Evolutionary conservation across 2,113 vertebrate species (phyloP), one percentile per base, ranked within the genome.

Genomic region (Anhinga anhinga): DNA sequence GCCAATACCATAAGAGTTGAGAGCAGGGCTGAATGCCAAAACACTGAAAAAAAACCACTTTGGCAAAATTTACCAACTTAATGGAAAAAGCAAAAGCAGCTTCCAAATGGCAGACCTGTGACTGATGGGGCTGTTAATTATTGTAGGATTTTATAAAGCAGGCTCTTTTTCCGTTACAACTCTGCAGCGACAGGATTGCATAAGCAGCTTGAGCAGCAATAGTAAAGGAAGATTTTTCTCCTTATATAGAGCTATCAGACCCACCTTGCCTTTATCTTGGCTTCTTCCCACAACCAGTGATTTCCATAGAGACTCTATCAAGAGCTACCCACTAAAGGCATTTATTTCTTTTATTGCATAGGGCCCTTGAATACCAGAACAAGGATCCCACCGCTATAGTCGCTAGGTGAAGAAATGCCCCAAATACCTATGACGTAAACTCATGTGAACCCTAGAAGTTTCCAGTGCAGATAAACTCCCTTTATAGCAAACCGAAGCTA

Each of bases 81-180:
- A 96, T 97, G 97, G 97, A 98, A 98, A 98, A 97, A 94, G 92
- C 93, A 93, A 97, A 92, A 83, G 79, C 30, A 29, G 92, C 89
- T 97, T 96, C 93, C 92, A 97, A 97, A 96, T 93, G 94, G 94
- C 96, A 97, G 93, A 74, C 2, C 42, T 88, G 86, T 72, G 94
- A 93, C 52, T 89, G 95, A 97, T 90, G 93, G 89, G 82, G 89
- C 92, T 84, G 94, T 95, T 97, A 96, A 94, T 96, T 96, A 93
- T 69, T 34, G 77, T 78, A 52, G 80, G 70, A 44, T 86, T 96
- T 94, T 87, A 93, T 70, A 82, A 66, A 19, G 83, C 85, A 78
- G 86, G 50, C 71, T 90, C 94, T 95, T 95, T 95, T 95, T 96
- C 95, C 45, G 13, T 95, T 95, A 83, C 91, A 87, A 71, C 85